A percentile compares a stretch with the other conserved stretches of the same genome.
phyloP scores from a whole-genome alignment of 2,888 invertebrate genomes.

The Dynastes tityus region DNA sequence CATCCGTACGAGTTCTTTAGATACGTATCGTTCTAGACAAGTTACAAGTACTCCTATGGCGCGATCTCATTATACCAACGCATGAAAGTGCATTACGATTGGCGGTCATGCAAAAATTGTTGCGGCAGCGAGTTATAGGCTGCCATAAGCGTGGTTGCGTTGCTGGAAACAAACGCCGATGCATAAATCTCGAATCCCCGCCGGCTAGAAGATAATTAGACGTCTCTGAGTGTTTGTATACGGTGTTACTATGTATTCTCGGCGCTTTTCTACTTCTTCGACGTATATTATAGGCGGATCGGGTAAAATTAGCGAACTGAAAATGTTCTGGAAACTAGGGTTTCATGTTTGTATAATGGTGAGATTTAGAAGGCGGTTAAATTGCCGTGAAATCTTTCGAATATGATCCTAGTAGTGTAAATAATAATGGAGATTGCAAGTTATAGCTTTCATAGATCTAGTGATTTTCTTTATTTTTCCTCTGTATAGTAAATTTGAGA shows the following conservation, averaged over 20 bases:
- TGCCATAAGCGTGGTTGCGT: conserved; percentile 11
- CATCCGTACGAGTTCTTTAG: conserved; percentile 16
- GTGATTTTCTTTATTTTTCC: no score
- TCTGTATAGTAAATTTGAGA: no score
- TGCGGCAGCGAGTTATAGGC: conserved; percentile 21
- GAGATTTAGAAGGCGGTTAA: no score
- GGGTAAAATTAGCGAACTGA: no score
- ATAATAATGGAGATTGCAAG: no score
- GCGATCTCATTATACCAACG: conserved; percentile 22
- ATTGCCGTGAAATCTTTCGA: no score
- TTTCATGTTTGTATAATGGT: no score
- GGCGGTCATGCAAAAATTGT: background rate
- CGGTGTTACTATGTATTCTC: background rate
- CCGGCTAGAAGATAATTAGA: conserved; percentile 38
- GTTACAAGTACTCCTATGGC: conserved; percentile 29
- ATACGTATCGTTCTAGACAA: conserved; percentile 29
- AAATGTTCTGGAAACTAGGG: no score
- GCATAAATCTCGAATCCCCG: conserved; percentile 27
- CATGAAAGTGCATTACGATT: conserved; percentile 9
- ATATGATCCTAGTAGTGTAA: no score
- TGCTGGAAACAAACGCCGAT: conserved; percentile 14
- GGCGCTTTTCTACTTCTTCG: no score
- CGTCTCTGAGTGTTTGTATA: conserved; percentile 6
- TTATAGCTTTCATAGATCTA: no score
- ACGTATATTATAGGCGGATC: no score